phyloP scores from a whole-genome alignment of 2,797 vertebrate genomes.

The Tenualosa ilisha region DNA sequence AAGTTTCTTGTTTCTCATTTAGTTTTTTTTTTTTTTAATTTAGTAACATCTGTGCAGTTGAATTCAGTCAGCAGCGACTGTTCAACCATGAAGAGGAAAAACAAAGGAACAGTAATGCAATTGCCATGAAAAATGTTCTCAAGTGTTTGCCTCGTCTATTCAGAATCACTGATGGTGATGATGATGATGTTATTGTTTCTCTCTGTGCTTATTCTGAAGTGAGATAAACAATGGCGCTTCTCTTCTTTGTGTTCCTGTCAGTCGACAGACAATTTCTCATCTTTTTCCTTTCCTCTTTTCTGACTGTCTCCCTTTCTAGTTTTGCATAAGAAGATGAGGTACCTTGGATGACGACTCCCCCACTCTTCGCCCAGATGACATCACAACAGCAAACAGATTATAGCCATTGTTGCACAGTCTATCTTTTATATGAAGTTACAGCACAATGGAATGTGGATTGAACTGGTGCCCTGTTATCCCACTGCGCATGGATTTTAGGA shows the following conservation, averaged over 20 bases:
- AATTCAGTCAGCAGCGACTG: background rate
- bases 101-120: background rate
- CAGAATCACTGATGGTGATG: background rate
- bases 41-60: background rate
- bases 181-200: background rate
- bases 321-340: conserved; percentile 26
- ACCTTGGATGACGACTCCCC: conserved; percentile 26
- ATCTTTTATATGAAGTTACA: background rate
- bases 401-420: background rate
- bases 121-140: background rate
- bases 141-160: background rate
- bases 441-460: background rate
- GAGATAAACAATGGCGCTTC: background rate
- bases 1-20: background rate
- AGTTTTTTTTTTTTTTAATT: background rate
- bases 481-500: background rate
- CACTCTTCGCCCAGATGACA: background rate
- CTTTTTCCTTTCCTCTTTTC: background rate
- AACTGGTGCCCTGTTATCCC: background rate
- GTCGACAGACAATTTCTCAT: background rate
- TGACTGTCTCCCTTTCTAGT: conserved; percentile 30
- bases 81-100: background rate
- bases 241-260: background rate
- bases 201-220: background rate
- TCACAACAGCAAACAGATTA: background rate